Percentiles rank a stretch among this genome's conserved stretches.
Conservation (phyloP, 2,797 vertebrate species). For the Psittacula derbiana region DNA sequence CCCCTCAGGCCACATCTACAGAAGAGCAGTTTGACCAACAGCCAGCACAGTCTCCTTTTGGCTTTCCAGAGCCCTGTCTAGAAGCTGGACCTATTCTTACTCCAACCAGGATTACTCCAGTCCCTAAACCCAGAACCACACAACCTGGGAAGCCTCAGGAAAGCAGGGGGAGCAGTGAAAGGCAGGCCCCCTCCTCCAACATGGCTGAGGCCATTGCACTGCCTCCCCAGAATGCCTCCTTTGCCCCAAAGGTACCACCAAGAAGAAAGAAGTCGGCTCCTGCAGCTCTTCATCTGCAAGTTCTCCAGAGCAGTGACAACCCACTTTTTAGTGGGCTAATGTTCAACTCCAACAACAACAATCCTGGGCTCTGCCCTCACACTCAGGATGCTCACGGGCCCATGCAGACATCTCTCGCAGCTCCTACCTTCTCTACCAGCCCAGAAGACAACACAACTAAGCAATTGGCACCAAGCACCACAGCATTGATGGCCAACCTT, state of each 20-base stretch:
- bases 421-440: neutral
- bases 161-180: neutral
- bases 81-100: conserved; percentile 10
- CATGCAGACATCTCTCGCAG: fast-evolving
- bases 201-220: neutral
- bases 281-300: conserved; percentile 76
- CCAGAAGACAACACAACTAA: neutral
- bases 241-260: conserved; percentile 74
- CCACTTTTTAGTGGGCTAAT: conserved; percentile 23
- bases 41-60: conserved; percentile 11
- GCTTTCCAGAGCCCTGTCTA: conserved; percentile 19
- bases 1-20: conserved; percentile 23
- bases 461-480: neutral
- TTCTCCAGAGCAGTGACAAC: conserved; percentile 61
- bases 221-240: neutral
- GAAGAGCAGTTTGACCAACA: conserved; percentile 52
- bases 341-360: conserved; percentile 31
- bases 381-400: neutral
- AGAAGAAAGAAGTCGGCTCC: conserved; percentile 81
- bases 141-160: conserved; percentile 60
- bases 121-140: conserved; percentile 77
- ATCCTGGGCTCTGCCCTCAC: neutral
- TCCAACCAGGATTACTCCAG: conserved; percentile 51
- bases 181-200: neutral
- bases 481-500: neutral